Conservation (phyloP, 2,113 vertebrate species). For the Edolisoma coerulescens region DNA sequence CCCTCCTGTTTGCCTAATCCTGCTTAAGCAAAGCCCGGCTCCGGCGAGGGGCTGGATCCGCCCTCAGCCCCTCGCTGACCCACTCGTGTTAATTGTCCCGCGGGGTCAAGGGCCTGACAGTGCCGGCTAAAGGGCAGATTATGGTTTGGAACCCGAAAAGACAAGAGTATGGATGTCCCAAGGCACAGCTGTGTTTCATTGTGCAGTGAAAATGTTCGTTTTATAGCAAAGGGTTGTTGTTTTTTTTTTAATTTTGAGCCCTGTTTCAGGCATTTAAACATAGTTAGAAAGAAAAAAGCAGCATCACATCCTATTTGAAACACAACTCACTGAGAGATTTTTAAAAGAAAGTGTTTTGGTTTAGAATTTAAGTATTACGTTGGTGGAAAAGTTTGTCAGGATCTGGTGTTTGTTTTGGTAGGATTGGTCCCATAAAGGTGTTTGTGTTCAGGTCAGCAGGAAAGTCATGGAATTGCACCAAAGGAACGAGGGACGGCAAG, state of each 20-base stretch:
- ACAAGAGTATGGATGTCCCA: rapidly evolving
- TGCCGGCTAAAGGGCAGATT: neutral
- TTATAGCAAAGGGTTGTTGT: neutral
- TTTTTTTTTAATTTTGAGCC: neutral
- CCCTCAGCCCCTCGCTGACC: neutral
- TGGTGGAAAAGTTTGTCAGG: neutral
- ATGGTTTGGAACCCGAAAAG: neutral
- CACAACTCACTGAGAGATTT: neutral
- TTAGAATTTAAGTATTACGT: rapidly evolving
- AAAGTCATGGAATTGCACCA: neutral
- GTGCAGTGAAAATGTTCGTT: neutral
- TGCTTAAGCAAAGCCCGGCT: neutral
- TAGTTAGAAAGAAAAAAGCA: neutral
- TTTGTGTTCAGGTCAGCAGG: neutral
- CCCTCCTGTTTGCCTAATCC: neutral
- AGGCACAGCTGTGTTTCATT: neutral
- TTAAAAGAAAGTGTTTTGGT: neutral
- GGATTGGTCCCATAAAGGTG: neutral
- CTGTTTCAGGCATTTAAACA: rapidly evolving
- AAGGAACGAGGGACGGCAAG: neutral
- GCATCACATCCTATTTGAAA: rapidly evolving
- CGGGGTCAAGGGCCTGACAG: neutral
- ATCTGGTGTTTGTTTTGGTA: neutral
- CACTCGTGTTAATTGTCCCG: neutral
- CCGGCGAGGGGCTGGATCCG: neutral